Percentiles rank a stretch among this genome's conserved stretches.
Evolutionary conservation across 1,140 invertebrate genomes (phyloP).

Genomic region (Brachionus koreanus): DNA sequence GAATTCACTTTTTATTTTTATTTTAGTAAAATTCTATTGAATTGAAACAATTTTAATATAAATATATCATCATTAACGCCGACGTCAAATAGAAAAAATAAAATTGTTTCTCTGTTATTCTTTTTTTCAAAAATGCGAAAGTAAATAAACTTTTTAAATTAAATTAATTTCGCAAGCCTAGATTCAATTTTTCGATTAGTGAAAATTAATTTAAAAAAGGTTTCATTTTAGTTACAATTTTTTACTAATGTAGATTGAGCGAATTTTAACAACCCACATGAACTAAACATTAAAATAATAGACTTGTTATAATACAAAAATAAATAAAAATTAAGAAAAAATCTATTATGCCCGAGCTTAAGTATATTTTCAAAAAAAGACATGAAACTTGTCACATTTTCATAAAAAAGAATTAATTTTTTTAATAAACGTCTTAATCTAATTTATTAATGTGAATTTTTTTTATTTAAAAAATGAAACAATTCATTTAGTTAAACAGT

Average conservation of each 20-base stretch:
- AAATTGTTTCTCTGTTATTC: slow-evolving; percentile 13
- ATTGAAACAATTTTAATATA: slow-evolving; percentile 31
- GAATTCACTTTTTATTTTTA: slow-evolving; percentile 1
- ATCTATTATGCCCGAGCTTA: too few relatives aligned
- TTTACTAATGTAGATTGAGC: background rate
- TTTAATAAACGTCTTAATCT: too few relatives aligned
- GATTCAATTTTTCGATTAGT: slow-evolving; percentile 11
- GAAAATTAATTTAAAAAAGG: background rate
- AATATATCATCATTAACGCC: slow-evolving; percentile 36
- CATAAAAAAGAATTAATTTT: too few relatives aligned
- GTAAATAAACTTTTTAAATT: slow-evolving; percentile 33
- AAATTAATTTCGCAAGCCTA: slow-evolving; percentile 35
- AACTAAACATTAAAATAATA: background rate
- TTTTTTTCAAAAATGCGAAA: slow-evolving; percentile 30
- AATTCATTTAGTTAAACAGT: too few relatives aligned
- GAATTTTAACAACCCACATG: background rate
- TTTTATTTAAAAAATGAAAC: too few relatives aligned
- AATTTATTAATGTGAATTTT: too few relatives aligned
- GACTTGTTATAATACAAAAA: background rate
- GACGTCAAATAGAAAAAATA: slow-evolving; percentile 33
- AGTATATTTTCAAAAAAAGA: too few relatives aligned
- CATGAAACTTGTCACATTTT: too few relatives aligned
- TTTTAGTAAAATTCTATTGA: background rate
- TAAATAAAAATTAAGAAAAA: too few relatives aligned
- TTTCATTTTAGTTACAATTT: background rate